Base-by-base conservation (phyloP, 2,113 vertebrate genomes). In the Atrichornis clamosus region DNA sequence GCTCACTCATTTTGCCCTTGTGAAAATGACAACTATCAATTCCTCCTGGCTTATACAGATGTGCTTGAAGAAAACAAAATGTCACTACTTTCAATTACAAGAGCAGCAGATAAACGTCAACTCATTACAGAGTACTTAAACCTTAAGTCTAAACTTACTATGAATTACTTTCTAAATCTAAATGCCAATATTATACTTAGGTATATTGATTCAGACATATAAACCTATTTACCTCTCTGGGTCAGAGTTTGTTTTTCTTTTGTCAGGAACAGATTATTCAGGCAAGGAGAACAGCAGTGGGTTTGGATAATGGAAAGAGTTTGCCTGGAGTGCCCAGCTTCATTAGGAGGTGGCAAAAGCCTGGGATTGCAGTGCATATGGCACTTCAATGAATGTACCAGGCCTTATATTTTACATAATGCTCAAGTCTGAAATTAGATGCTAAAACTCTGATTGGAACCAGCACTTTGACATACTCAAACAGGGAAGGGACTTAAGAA, bases 141-240 rank as follows among this genome's bases (percentile, higher is more conserved):
- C 50, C 41, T 93, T 23, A 33, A 46, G 44, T 84, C 53, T 68
- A 90, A 90, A 81, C 63, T 97, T 96, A 44, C 41, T 87, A 84
- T 80, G 85, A 95, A 95, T 95, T 94, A 93, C 60, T 93, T 90
- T 49, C 69, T 88, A 96, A 96, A 94, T 92, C 80, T 96, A 89
- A 96, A 95, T 87, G 84, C 64, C 93, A 95, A 75, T 93, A 95
- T 67, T 93, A 68, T 95, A 77, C 62, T 90, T 92, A 58, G 41
- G 62, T n/a, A 79, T 90, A 96, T 86, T 62, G 89, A 94, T 89
- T 92, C 53, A 93, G 59, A 59, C n/a, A 53, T 35, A 89, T 19
- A 91, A 95, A 84, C 59, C 76, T 50, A 46, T 84, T 91, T 92
- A 74, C 75, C 50, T 94, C 78, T 58, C 73, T 74, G 23, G 42